Evolutionary conservation across 1,140 invertebrate genomes (phyloP).

Genomic region (Ptiloglossa arizonensis): DNA sequence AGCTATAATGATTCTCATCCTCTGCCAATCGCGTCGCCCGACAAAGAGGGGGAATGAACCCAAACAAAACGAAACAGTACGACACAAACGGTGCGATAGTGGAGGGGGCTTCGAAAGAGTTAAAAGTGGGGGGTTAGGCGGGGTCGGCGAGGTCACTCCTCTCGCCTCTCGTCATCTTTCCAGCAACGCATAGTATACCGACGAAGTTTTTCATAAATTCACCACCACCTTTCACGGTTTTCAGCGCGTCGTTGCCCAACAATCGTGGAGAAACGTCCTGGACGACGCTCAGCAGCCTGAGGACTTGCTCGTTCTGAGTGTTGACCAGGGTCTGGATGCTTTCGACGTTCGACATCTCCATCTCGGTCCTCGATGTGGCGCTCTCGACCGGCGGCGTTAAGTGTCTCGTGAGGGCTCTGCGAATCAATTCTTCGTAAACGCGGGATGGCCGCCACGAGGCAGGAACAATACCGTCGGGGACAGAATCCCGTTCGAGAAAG

Average conservation of each 20-base stretch:
- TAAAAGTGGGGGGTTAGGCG: too few species aligned
- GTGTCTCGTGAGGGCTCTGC: constrained; percentile 70
- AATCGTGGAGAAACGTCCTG: constrained; percentile 76
- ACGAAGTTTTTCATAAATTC: too few species aligned
- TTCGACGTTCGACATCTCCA: constrained; percentile 68
- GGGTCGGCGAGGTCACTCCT: too few species aligned
- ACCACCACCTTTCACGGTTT: constrained; percentile 52
- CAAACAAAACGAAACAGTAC: too few species aligned
- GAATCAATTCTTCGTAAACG: constrained; percentile 19
- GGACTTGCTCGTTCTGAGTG: constrained; percentile 78
- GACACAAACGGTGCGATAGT: too few species aligned
- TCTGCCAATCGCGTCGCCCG: too few species aligned
- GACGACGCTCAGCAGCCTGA: constrained; percentile 74
- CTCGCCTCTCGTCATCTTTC: too few species aligned
- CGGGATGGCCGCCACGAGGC: background rate
- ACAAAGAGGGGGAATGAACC: too few species aligned
- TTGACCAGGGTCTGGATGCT: constrained; percentile 79
- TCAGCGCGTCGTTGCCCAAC: constrained; percentile 76
- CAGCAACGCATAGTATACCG: too few species aligned
- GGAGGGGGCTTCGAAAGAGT: too few species aligned
- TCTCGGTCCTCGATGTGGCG: constrained; percentile 34
- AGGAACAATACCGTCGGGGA: background rate
- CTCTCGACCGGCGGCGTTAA: constrained; percentile 65
- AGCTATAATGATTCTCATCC: too few species aligned
- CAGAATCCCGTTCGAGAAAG: too few species aligned